phyloP scores from a whole-genome alignment of 2,113 vertebrate genomes.

The Tragulus kanchil region DNA sequence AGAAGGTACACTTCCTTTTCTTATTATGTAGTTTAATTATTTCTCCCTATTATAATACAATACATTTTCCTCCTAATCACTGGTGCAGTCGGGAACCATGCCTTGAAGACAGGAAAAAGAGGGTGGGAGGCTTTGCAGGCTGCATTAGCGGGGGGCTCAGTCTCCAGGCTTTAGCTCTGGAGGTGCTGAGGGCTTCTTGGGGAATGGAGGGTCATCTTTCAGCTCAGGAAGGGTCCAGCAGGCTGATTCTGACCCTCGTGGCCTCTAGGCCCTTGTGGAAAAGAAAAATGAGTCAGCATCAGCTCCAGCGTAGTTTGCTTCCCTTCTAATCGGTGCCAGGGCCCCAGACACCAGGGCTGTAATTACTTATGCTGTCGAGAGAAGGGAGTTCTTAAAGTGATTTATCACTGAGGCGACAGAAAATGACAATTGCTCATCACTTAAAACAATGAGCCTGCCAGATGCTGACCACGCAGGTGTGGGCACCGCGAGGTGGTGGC shows the following conservation, averaged over 20 bases:
- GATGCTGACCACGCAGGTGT: slow-evolving; percentile 29
- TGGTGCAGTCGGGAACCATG: slow-evolving; percentile 40
- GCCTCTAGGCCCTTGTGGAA: slow-evolving; percentile 64
- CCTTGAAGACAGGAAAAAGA: slow-evolving; percentile 15
- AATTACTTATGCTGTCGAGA: slow-evolving; percentile 76
- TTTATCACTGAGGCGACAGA: slow-evolving; percentile 70
- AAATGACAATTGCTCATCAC: slow-evolving; percentile 79
- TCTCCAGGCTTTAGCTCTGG: not conserved
- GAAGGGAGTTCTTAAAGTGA: slow-evolving; percentile 78
- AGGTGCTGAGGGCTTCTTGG: not conserved
- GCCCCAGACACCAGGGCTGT: slow-evolving; percentile 72
- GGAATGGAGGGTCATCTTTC: not conserved
- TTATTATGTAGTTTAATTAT: slow-evolving; percentile 74
- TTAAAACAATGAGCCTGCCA: slow-evolving; percentile 74
- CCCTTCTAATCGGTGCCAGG: slow-evolving; percentile 60
- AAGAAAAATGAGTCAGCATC: slow-evolving; percentile 74
- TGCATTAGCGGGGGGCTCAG: not conserved
- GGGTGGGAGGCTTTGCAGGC: not conserved
- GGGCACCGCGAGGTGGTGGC: not conserved
- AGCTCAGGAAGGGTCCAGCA: slow-evolving; percentile 5
- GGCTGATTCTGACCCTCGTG: slow-evolving; percentile 20
- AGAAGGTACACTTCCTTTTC: slow-evolving; percentile 64
- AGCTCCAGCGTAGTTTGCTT: slow-evolving; percentile 31
- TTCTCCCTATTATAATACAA: slow-evolving; percentile 37
- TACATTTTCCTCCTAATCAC: slow-evolving; percentile 69